Conservation (phyloP, 2,888 invertebrate species). For the Acrobeloides nanus region DNA sequence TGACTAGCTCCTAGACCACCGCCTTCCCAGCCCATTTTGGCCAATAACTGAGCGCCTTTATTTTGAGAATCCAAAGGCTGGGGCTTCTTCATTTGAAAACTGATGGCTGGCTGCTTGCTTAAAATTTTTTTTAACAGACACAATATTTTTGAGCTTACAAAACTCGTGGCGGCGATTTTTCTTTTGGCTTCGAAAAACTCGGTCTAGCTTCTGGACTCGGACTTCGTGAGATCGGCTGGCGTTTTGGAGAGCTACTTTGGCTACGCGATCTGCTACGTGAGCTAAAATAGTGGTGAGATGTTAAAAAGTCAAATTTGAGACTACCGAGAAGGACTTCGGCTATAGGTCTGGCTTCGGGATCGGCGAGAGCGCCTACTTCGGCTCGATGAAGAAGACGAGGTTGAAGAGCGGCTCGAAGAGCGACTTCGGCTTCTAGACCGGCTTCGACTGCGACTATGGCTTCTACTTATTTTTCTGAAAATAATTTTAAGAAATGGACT, state of each 20-base stretch:
- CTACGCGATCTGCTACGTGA: constrained; percentile 3
- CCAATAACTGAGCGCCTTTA: constrained; percentile 90
- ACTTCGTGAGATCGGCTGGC: constrained; percentile 11
- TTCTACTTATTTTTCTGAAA: no score
- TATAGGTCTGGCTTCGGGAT: no score
- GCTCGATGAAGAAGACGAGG: constrained; percentile 4
- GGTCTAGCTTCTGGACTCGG: constrained; percentile 16
- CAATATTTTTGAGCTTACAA: background rate
- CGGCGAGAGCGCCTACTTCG: background rate
- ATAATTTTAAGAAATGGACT: no score
- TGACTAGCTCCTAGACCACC: constrained; percentile 85
- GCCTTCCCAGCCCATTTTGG: constrained; percentile 95
- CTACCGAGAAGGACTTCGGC: constrained; percentile 6
- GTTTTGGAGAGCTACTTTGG: constrained; percentile 4
- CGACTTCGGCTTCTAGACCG: constrained; percentile 1
- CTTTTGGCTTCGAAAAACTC: constrained; percentile 6
- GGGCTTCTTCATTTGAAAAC: no score
- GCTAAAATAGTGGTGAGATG: background rate
- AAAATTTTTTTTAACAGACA: background rate
- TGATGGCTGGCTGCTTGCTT: no score
- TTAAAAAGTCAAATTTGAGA: background rate
- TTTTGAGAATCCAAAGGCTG: no score
- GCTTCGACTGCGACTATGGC: no score
- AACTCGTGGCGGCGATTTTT: background rate
- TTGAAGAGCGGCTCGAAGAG: constrained; percentile 15